These are phyloP conservation scores for Parazoanthus atlanticus DNA, from an alignment of 92 coral and sea anemone genomes.

Conservation along the genomic window DNA sequence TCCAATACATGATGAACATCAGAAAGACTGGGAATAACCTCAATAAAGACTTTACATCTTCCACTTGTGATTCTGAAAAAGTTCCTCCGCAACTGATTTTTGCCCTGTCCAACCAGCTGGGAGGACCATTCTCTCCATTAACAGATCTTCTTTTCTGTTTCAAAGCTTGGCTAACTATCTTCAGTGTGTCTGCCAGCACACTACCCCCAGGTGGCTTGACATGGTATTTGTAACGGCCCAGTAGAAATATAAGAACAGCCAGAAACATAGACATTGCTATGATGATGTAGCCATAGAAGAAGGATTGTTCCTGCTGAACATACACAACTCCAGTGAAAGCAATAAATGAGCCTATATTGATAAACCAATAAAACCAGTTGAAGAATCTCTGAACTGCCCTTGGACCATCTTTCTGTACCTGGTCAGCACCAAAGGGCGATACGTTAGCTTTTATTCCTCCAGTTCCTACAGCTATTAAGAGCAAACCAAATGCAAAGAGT, in stretches of 20 bases:
- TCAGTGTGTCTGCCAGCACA: conserved; percentile 67
- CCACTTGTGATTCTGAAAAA: conserved; percentile 75
- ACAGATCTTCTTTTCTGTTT: conserved; percentile 23
- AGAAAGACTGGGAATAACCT: conserved; percentile 79
- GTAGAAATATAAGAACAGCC: conserved; percentile 63
- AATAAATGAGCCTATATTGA: conserved; percentile 86
- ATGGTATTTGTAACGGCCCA: conserved; percentile 69
- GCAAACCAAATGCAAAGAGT: conserved; percentile 63
- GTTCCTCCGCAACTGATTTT: conserved; percentile 75
- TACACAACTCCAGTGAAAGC: conserved; percentile 82
- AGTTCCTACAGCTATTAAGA: conserved; percentile 82
- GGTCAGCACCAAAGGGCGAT: conserved; percentile 98
- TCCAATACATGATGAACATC: conserved; percentile 81
- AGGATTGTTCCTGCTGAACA: conserved; percentile 71
- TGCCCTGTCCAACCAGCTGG: conserved; percentile 84
- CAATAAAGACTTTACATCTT: conserved; percentile 81
- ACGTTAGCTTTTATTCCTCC: conserved; percentile 98
- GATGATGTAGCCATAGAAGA: conserved; percentile 80
- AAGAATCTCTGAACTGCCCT: conserved; percentile 84
- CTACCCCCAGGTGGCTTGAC: conserved; percentile 87
- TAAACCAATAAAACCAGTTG: conserved; percentile 98
- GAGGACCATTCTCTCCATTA: conserved; percentile 14
- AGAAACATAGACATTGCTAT: conserved; percentile 77
- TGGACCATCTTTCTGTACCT: conserved; percentile 81
- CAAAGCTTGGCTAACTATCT: conserved; percentile 63